Base-by-base conservation (phyloP, 2,888 invertebrate species). In the Xylota sylvarum region DNA sequence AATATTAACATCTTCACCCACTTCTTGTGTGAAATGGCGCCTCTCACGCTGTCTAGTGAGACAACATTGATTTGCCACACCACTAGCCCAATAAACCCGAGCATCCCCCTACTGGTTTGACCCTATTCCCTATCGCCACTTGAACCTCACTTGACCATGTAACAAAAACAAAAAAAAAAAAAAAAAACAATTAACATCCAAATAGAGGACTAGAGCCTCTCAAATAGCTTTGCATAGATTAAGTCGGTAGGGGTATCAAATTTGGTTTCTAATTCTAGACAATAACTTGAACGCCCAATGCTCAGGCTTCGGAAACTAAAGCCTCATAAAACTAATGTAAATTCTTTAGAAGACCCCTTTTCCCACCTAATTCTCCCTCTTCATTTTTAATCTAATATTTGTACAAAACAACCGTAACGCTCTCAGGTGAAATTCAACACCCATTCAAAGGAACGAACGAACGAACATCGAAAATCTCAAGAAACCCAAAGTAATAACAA, bases 361-460 rank as follows among this genome's bases (percentile, higher is more conserved):
- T 72, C 32, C 35, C 65, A 37, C 60, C 43, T 70, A 32, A 48
- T 58, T 69, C 52, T 19, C 14, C 30, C 12, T 19, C 23, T 48
- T 19, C 32, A 43, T 80, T 79, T 23, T 79, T 32, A 56, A 70
- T 79, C 79, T 64, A 80, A 80, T 85, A 80, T 85, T 85, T 85
- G 80, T 85, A 69, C 80, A 65, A 85, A 69, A 79, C 40, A 84
- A 79, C 85, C 65, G 85, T 80, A 74, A 79, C 69, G 69, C 37
- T 48, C 78, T 67, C 50, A 74, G 56, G 64, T 74, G 48, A 58
- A 76, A 80, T 79, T 52, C 74, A 84, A 84, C 79, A 74, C 79
- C 56, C 65, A 46, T 70, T 32, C 32, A 60, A 32, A 67, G n/a
- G 46, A 60, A 40, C 17, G 23, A 35, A 4, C 52, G 7, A 7